Percentiles rank a stretch among this genome's conserved stretches.
Conservation (phyloP, 1,140 invertebrate genomes). For the Tetraneura akinire region DNA sequence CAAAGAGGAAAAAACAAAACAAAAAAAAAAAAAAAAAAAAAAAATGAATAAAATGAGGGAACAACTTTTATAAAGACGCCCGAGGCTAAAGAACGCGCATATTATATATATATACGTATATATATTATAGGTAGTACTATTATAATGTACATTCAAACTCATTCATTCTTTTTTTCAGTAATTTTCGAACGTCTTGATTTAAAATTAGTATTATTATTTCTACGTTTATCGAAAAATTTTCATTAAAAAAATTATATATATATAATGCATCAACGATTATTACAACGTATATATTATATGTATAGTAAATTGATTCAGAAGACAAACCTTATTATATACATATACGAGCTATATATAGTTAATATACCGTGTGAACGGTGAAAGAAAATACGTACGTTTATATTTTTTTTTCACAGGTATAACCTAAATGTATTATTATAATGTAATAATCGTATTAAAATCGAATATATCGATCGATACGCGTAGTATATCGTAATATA, state of each 20-base stretch:
- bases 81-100: neutral
- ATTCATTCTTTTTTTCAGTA: constrained; percentile 22
- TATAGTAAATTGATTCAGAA: constrained; percentile 25
- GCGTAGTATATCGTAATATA: too few species aligned
- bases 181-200: constrained; percentile 31
- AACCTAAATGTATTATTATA: too few species aligned
- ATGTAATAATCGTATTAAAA: too few species aligned
- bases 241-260: neutral
- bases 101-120: neutral
- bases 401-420: too few species aligned
- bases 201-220: constrained; percentile 16
- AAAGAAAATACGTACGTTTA: too few species aligned
- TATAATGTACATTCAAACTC: neutral
- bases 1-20: too few species aligned
- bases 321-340: too few species aligned
- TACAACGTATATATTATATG: neutral
- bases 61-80: neutral
- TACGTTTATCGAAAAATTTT: constrained; percentile 12
- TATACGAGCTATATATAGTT: too few species aligned
- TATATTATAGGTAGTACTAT: too few species aligned
- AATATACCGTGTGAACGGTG: neutral
- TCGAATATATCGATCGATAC: too few species aligned
- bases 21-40: neutral
- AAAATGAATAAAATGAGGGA: neutral
- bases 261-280: neutral